Conservation (phyloP, 1,140 invertebrate genomes). For the Zophobas atratus region DNA sequence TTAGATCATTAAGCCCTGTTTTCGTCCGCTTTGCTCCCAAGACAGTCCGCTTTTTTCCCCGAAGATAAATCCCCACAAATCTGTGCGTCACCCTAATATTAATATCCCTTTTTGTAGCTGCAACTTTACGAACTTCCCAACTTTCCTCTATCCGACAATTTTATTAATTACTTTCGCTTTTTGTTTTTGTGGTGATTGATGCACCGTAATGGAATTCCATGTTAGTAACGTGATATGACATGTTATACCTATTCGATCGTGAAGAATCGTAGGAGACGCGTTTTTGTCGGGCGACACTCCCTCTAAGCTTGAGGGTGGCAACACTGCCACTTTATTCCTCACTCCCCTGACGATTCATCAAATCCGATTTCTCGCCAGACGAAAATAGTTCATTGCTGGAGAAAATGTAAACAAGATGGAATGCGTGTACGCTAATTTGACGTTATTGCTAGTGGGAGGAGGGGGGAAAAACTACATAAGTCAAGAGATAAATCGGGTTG, state of each 20-base stretch:
- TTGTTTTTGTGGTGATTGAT: constrained; percentile 27
- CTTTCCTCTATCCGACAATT: too few species aligned
- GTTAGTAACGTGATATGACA: constrained; percentile 31
- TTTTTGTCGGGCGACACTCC: constrained; percentile 10
- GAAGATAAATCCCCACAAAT: too few species aligned
- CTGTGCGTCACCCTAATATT: too few species aligned
- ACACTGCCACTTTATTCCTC: constrained; percentile 10
- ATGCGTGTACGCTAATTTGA: background rate
- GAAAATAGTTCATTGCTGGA: constrained; percentile 18
- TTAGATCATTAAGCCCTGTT: too few species aligned
- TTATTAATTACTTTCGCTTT: constrained; percentile 20
- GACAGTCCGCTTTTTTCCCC: too few species aligned
- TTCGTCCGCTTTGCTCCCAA: too few species aligned
- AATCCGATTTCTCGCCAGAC: background rate
- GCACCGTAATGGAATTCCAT: constrained; percentile 3
- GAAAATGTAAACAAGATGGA: constrained; percentile 3
- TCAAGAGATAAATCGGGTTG: background rate
- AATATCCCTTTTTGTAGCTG: too few species aligned
- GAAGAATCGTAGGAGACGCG: constrained; percentile 13
- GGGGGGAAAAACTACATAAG: too few species aligned
- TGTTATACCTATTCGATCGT: constrained; percentile 5
- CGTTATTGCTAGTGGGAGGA: too few species aligned
- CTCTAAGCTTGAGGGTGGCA: constrained; percentile 2
- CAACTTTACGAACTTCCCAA: too few species aligned
- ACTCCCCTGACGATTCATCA: background rate